These are phyloP conservation scores for Pollimyrus isidori DNA, from an alignment of 2,113 vertebrate species.

Conservation along the genomic window DNA sequence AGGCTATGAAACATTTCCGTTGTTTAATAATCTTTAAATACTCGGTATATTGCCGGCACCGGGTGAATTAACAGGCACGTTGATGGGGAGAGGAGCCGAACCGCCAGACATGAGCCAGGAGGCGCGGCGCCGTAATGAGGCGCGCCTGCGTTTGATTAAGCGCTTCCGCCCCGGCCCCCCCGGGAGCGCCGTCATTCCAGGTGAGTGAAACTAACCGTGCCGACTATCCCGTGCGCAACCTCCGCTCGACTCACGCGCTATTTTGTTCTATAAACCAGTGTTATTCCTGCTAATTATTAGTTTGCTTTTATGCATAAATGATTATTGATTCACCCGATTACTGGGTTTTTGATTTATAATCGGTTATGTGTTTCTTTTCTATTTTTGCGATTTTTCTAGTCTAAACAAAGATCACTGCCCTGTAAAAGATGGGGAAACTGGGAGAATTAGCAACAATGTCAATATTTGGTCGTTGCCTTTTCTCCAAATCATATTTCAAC, in stretches of 20 bases:
- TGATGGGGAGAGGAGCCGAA: neutral
- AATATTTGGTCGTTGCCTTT: neutral
- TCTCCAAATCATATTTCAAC: neutral
- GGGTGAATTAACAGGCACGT: neutral
- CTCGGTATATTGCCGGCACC: neutral
- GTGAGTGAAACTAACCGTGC: neutral
- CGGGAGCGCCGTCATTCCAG: neutral
- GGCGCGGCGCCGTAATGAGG: neutral
- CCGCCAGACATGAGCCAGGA: neutral
- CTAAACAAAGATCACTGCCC: neutral
- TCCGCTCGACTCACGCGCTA: neutral
- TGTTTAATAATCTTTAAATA: neutral
- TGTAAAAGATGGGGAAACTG: neutral
- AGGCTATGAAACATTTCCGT: neutral
- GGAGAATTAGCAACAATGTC: neutral
- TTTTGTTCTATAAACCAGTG: neutral
- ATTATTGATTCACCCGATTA: neutral
- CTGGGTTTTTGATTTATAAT: neutral
- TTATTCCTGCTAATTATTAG: neutral
- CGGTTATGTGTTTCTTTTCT: neutral
- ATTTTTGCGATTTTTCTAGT: neutral
- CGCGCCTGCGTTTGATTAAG: neutral
- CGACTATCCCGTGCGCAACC: neutral
- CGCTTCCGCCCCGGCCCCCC: neutral
- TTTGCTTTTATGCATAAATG: neutral